These are phyloP conservation scores for Drosophila pseudotalamancana DNA, from an alignment of 2,888 invertebrate genomes.

Conservation along the genomic window DNA sequence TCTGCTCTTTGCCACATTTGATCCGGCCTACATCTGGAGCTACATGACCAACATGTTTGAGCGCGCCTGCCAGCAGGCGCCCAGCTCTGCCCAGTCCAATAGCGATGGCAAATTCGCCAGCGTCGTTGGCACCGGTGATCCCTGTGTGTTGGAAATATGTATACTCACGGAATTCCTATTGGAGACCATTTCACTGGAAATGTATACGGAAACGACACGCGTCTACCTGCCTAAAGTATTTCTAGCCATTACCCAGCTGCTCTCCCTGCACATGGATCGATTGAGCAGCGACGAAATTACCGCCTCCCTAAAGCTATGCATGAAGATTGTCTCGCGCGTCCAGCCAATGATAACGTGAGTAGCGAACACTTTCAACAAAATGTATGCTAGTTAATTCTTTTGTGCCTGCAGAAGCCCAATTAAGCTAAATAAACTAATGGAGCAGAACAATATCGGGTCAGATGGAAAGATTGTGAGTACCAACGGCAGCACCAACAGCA, in stretches of 20 bases:
- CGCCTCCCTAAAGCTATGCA: conserved; percentile 88
- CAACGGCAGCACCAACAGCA: conserved; percentile 15
- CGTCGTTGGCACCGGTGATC: conserved; percentile 87
- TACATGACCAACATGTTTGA: conserved; percentile 89
- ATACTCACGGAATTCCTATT: conserved; percentile 90
- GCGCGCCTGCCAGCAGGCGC: conserved; percentile 85
- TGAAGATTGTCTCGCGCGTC: conserved; percentile 90
- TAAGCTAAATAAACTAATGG: conserved; percentile 71
- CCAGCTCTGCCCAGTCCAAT: conserved; percentile 46
- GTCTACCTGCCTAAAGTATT: conserved; percentile 92
- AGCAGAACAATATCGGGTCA: conserved; percentile 40
- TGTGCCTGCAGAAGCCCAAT: conserved; percentile 79
- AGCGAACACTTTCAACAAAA: neutral
- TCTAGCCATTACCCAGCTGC: conserved; percentile 87
- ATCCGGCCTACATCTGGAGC: conserved; percentile 94
- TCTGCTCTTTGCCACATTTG: conserved; percentile 91
- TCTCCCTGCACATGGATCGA: conserved; percentile 86
- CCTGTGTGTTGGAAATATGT: conserved; percentile 89
- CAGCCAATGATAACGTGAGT: conserved; percentile 87
- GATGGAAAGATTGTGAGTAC: conserved; percentile 43
- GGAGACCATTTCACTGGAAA: conserved; percentile 90
- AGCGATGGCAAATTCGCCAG: conserved; percentile 78
- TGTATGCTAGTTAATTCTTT: neutral
- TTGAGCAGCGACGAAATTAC: conserved; percentile 86
- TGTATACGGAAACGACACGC: conserved; percentile 90